Conservation (phyloP, 2,797 vertebrate genomes). For the Eulemur mongoz region DNA sequence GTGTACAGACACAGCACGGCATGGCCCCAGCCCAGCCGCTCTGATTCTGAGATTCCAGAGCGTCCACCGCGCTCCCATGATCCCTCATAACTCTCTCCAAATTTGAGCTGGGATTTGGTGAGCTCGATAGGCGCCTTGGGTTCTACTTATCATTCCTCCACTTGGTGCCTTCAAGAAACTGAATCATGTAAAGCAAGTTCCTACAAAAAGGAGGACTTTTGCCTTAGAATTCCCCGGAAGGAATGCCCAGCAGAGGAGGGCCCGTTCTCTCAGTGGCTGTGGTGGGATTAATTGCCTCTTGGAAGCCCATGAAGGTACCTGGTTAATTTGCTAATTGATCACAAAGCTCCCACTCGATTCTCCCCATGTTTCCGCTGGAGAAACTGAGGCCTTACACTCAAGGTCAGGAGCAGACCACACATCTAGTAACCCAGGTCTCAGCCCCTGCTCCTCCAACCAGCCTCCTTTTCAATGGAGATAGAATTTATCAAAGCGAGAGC, state of each 20-base stretch:
- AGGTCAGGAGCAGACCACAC: neutral
- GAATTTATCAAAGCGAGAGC: conserved; percentile 44
- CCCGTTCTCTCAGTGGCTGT: accelerated
- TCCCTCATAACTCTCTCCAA: neutral
- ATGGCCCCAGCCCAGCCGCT: neutral
- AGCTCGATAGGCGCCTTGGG: neutral
- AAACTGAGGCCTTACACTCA: neutral
- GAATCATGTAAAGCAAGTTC: neutral
- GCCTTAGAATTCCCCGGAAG: neutral
- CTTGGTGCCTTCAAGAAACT: no score
- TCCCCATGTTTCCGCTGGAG: neutral
- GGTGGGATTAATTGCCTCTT: neutral
- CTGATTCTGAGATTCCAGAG: neutral
- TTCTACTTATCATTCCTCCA: neutral
- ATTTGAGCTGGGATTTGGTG: neutral
- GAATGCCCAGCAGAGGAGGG: neutral
- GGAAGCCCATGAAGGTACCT: neutral
- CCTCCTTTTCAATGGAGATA: neutral
- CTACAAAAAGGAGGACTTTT: neutral
- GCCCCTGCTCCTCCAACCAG: neutral
- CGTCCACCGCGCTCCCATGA: neutral
- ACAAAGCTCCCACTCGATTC: neutral
- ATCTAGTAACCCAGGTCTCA: accelerated
- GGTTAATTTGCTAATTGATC: neutral
- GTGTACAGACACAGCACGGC: neutral